Conservation (phyloP, 2,113 vertebrate genomes). For the Microtus montanus region DNA sequence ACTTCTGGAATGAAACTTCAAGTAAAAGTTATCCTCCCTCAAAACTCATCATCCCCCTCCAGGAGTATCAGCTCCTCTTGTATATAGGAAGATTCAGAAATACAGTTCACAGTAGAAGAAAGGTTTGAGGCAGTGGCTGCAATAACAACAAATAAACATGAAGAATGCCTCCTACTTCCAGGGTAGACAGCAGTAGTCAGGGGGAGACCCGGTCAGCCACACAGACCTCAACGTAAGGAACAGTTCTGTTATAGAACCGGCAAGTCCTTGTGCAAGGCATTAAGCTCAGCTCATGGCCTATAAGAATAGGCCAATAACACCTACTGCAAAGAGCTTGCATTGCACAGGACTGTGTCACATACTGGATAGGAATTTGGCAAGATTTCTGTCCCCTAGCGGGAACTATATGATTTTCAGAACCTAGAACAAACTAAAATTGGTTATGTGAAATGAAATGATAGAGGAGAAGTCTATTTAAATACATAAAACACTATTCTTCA, state of each 20-base stretch:
- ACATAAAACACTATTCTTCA: constrained; percentile 13
- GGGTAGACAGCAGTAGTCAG: accelerated
- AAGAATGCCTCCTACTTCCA: not conserved
- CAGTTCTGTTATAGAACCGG: not conserved
- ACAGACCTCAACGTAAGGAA: not conserved
- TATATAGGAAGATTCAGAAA: not conserved
- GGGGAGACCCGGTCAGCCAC: not conserved
- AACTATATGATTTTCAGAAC: not conserved
- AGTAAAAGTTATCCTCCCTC: not conserved
- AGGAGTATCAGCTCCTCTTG: not conserved
- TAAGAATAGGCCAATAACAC: not conserved
- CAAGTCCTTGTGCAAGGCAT: not conserved
- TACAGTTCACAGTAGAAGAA: not conserved
- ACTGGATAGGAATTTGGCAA: not conserved
- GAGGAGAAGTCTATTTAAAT: not conserved
- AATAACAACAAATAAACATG: not conserved
- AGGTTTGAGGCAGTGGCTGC: not conserved
- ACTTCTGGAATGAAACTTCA: not conserved
- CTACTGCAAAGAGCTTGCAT: not conserved
- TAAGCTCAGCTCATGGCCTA: not conserved
- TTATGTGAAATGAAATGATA: not conserved
- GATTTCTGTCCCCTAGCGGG: not conserved
- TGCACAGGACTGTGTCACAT: not conserved
- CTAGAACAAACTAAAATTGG: not conserved
- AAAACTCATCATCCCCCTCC: not conserved